A percentile compares a stretch with the other conserved stretches of the same genome.
Evolutionary conservation across 2,113 vertebrate species (phyloP).

Genomic region (Cheirogaleus medius): DNA sequence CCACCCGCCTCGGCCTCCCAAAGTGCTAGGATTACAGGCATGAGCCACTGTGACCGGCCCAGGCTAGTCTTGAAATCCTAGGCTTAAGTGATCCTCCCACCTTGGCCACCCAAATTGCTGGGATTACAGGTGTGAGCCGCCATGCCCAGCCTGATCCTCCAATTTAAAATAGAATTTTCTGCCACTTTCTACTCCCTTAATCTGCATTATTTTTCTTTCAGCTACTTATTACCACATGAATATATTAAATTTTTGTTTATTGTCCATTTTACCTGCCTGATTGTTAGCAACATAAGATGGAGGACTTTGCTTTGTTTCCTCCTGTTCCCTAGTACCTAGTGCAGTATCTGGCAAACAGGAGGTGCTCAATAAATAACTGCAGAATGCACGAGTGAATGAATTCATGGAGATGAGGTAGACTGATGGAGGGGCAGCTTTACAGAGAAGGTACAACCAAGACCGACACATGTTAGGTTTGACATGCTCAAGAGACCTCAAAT

Average conservation of each 20-base stretch:
- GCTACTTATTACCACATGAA: not conserved
- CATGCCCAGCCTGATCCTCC: not conserved
- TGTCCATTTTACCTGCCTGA: slow-evolving; percentile 21
- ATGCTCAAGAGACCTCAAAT: not conserved
- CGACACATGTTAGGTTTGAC: not conserved
- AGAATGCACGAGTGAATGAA: not conserved
- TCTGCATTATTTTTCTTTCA: not conserved
- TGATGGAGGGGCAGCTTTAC: not conserved
- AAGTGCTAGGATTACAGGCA: no score
- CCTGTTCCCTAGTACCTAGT: not conserved
- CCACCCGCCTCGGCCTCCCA: no score
- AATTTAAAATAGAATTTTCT: not conserved
- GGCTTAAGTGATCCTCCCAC: no score
- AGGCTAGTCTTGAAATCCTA: no score
- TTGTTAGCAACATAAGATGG: slow-evolving; percentile 21
- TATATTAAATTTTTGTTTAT: not conserved
- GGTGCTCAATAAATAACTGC: not conserved
- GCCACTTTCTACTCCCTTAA: not conserved
- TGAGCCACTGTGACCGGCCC: no score
- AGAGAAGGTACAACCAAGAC: not conserved
- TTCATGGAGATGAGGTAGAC: not conserved
- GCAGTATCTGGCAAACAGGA: not conserved
- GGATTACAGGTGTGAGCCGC: no score
- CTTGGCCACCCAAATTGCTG: no score
- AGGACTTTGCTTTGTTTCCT: slow-evolving; percentile 31